phyloP scores from a whole-genome alignment of 1,140 invertebrate genomes.

The Drosophila navojoa region DNA sequence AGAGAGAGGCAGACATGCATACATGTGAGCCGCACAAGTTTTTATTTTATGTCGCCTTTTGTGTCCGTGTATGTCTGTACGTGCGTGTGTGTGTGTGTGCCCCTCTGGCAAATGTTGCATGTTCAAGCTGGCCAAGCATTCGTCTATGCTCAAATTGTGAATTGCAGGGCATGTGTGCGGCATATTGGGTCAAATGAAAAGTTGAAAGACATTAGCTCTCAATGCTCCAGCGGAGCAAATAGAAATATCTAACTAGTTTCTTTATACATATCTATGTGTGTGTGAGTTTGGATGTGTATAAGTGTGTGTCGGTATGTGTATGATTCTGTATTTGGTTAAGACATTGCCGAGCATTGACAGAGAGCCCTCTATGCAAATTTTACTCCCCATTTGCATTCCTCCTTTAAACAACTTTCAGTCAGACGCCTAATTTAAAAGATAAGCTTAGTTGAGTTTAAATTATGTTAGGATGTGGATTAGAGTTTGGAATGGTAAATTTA shows the following conservation, averaged over 20 bases:
- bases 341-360: conserved; percentile 18
- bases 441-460: neutral
- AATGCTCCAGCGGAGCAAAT: conserved; percentile 32
- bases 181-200: conserved; percentile 59
- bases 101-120: conserved; percentile 60
- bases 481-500: neutral
- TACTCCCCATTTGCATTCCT: conserved; percentile 12
- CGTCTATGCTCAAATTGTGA: conserved; percentile 29
- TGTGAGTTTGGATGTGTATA: conserved; percentile 1
- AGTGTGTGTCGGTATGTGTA: neutral
- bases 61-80: neutral
- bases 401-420: conserved; percentile 10
- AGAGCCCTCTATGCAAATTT: conserved; percentile 33
- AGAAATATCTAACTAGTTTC: conserved; percentile 10
- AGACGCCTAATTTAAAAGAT: neutral
- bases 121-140: conserved; percentile 47
- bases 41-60: conserved; percentile 46
- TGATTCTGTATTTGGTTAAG: neutral
- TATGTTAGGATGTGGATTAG: too few species aligned
- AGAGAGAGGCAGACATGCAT: conserved; percentile 7
- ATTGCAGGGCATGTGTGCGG: conserved; percentile 40
- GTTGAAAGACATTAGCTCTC: conserved; percentile 43
- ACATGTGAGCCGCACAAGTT: conserved; percentile 2
- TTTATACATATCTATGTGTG: neutral
- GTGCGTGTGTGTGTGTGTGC: neutral